Base-by-base conservation (phyloP, 2,888 invertebrate genomes). In the Rhabditoides inermis region DNA sequence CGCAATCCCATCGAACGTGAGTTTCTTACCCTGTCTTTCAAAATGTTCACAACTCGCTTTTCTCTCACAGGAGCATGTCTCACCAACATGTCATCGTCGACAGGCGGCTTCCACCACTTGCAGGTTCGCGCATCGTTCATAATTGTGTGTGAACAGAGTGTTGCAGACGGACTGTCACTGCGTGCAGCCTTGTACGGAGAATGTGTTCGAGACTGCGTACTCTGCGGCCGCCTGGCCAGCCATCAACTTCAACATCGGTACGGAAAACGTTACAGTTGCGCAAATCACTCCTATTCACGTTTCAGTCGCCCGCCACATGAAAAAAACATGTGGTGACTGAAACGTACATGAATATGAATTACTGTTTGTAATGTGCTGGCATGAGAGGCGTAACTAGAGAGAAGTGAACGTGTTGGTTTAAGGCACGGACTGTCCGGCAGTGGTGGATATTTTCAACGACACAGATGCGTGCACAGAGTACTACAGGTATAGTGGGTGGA, bases 201-300 rank as follows among this genome's bases (percentile, higher is more conserved):
- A 72, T 51, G 69, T 72, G 2, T 75, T 76, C 53, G 76, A 75
- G 51, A 73, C 75, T 3, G 70, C 75, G 0, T 75, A 75, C 47
- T 76, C 76, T 3, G 75, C 75, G 20, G 73, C 75, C 2, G 72
- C 74, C 2, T 75, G 75, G 75, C 75, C 75, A 2, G 69, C 71
- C 20, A 49, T 62, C 6, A 76, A 75, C 41, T 76, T 75, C 60
- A 71, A 71, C 45, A 68, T 73, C 40, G 72, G 72, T 36, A 54
- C n/a, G n/a, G n/a, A n/a, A n/a, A n/a, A n/a, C n/a, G n/a, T n/a
- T n/a, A n/a, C n/a, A n/a, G n/a, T n/a, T n/a, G n/a, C n/a, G n/a
- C n/a, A n/a, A n/a, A n/a, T n/a, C n/a, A n/a, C n/a, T n/a, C n/a
- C n/a, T n/a, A n/a, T n/a, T n/a, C n/a, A n/a, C n/a, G n/a, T n/a